Evolutionary conservation across 2,888 invertebrate species (phyloP), one percentile per base, ranked within the genome.

Genomic region (Sminthurinus aureus): DNA sequence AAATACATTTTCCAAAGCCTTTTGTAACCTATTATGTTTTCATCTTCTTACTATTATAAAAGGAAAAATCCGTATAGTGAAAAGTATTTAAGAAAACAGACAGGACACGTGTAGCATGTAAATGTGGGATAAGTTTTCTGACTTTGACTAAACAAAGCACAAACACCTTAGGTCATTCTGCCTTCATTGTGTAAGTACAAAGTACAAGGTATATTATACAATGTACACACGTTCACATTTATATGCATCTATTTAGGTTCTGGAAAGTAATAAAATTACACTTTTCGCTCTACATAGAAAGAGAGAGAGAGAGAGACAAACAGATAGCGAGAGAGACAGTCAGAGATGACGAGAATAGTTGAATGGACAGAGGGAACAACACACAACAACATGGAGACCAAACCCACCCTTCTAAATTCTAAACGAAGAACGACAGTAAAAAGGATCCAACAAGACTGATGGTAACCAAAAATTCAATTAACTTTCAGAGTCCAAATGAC

Each of bases 391-490:
- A 71, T 24, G 69, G 20, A 69, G 69, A 26, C 58, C 20, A 15
- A 71, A 80, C 80, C 80, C 80, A 80, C 67, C 80, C 80, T 67
- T 51, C 69, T 69, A 58, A 52, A 66, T 78, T 18, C 38, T 22
- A 38, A n/a, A 18, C 13, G 58, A 15, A 38, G 38, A 38, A 38
- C 66, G 64, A 78, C 24, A 24, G 51, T 24, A 13, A 66, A 78
- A 64, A 78, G 52, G 71, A 81, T 81, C 58, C 38, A 74, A 51
- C 67, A 0, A 51, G 38, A 24, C 73, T 15, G 73, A 81, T 83
- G 82, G 78, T 84, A 85, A 71, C 83, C 74, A 83, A 84, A 84
- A 85, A 86, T 85, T 86, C 86, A 86, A 86, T 86, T 86, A 86
- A 85, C 85, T 86, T 82, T 75, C 74, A 3, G 79, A 75, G 79